phyloP scores from a whole-genome alignment of 2,113 vertebrate species.

The Telmatochromis sp. region DNA sequence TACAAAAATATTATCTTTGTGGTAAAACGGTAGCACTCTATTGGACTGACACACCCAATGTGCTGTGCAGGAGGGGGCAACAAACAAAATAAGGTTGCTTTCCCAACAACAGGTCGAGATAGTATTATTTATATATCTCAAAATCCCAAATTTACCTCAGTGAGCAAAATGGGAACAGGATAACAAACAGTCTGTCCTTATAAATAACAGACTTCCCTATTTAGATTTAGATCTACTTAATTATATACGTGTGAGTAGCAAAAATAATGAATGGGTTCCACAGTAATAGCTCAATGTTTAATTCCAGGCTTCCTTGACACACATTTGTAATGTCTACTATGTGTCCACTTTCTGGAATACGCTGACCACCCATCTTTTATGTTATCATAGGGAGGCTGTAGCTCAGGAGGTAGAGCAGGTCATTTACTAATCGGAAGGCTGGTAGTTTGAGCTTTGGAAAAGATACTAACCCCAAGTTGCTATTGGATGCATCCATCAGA shows the following conservation, averaged over 20 bases:
- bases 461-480: not conserved
- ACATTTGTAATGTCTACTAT: not conserved
- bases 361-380: not conserved
- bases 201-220: not conserved
- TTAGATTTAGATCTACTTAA: not conserved
- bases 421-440: not conserved
- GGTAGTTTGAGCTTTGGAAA: not conserved
- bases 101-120: not conserved
- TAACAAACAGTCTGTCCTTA: not conserved
- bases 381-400: not conserved
- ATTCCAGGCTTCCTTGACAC: not conserved
- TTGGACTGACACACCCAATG: not conserved
- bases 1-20: not conserved
- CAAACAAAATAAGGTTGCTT: not conserved
- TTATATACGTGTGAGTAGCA: not conserved
- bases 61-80: not conserved
- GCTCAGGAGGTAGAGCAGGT: not conserved
- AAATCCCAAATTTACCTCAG: not conserved
- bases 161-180: not conserved
- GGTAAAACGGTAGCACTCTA: not conserved
- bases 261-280: not conserved
- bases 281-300: not conserved
- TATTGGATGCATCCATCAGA: not conserved
- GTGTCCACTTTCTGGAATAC: not conserved
- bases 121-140: not conserved